Base-by-base conservation (phyloP, 2,888 invertebrate genomes). In the Nomada ferruginata region DNA sequence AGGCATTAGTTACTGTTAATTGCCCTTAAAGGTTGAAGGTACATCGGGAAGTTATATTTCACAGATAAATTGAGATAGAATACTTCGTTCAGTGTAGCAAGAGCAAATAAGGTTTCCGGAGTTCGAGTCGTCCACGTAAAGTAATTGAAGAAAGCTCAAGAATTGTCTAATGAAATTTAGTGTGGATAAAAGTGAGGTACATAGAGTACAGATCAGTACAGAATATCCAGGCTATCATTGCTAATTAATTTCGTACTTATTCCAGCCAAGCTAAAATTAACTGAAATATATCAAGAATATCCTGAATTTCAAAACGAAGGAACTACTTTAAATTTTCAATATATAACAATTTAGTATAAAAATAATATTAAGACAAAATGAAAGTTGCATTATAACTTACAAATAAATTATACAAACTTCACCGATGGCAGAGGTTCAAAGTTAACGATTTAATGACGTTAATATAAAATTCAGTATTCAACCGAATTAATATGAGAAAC, bases 61-160 rank as follows among this genome's bases (percentile, higher is more conserved):
- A 42, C 50, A 36, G 52, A 11, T 61, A 71, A 71, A 60, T 61
- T 61, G 23, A 61, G 36, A 61, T 52, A 52, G 50, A 71, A 68
- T 52, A 61, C 47, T 70, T 70, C 59, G 29, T 70, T 70, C 57
- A 3, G 23, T 44, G 13, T 44, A 23, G 69, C 26, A 29, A 60
- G 47, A 29, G 47, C 70, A 47, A 70, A 70, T 70, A 47, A 60
- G 60, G 47, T 70, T 70, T 47, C 70, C 13, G 44, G 29, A 59
- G 59, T 59, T 70, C 29, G 59, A 29, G 70, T 59, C 20, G 44
- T 10, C 59, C 29, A 59, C 20, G 47, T 59, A 15, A 29, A 70
- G 29, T 70, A 59, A 70, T 70, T 47, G 70, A 47, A 47, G n/a
- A 29, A 60, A 47, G n/a, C 47, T 47, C 18, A 29, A 59, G 59